Conservation (phyloP, 2,888 invertebrate genomes). For the Sepioteuthis lessoniana region DNA sequence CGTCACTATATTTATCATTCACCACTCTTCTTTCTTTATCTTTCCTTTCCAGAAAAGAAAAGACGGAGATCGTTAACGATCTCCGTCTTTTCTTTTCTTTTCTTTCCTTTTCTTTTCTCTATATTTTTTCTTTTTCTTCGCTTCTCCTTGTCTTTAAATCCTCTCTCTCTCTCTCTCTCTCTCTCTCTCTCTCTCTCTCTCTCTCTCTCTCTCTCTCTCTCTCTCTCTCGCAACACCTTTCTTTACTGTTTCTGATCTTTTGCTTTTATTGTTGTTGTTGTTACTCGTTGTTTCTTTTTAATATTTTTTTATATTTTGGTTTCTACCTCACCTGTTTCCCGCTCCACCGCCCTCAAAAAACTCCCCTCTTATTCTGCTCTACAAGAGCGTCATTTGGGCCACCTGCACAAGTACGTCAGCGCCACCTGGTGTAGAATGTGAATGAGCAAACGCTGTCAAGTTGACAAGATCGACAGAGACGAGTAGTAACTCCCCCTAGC, state of each 20-base stretch:
- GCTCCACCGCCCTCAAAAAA: background rate
- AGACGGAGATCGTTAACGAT: background rate
- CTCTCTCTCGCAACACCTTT: background rate
- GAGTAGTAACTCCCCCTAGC: background rate
- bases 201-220: background rate
- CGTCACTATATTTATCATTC: background rate
- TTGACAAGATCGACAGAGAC: conserved; percentile 33
- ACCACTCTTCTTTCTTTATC: background rate
- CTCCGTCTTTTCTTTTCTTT: background rate
- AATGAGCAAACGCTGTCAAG: conserved; percentile 14
- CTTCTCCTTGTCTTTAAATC: too few relatives aligned
- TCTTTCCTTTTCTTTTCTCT: background rate
- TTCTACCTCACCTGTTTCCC: background rate
- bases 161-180: too few relatives aligned
- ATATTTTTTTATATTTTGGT: background rate
- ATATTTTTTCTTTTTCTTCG: background rate
- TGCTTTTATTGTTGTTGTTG: background rate
- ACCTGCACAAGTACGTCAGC: background rate
- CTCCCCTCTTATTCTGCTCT: background rate
- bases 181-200: too few relatives aligned
- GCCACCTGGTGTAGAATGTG: background rate
- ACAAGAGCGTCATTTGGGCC: background rate
- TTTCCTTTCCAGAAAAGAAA: too few relatives aligned
- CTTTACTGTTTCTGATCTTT: background rate
- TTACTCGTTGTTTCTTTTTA: too few relatives aligned